A percentile compares a stretch with the other conserved stretches of the same genome.
phyloP scores from a whole-genome alignment of 2,797 vertebrate species.

The Anabas testudineus region DNA sequence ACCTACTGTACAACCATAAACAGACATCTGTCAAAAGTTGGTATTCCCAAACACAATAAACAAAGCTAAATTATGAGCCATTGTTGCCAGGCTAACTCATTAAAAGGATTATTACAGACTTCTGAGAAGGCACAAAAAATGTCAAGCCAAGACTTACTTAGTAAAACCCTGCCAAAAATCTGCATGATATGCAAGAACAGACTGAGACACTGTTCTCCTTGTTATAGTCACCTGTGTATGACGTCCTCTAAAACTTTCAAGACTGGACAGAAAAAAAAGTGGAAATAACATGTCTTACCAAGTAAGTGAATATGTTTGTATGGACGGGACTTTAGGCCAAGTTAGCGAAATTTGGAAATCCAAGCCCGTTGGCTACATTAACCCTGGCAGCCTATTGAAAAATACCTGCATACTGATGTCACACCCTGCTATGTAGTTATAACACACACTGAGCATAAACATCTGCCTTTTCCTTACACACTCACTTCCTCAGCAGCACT shows the following conservation, averaged over 20 bases:
- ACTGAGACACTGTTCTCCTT: slow-evolving; percentile 36
- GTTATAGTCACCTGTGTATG: slow-evolving; percentile 35
- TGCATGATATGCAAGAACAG: slow-evolving; percentile 25
- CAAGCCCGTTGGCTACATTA: slow-evolving; percentile 68
- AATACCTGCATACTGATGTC: slow-evolving; percentile 83
- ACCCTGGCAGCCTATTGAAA: slow-evolving; percentile 67
- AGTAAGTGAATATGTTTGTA: slow-evolving; percentile 50
- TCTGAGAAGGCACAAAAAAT: neutral
- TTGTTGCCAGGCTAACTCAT: slow-evolving; percentile 8
- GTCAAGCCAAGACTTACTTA: neutral
- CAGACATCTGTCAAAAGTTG: slow-evolving; percentile 15
- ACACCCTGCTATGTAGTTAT: slow-evolving; percentile 26
- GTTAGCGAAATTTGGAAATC: slow-evolving; percentile 74
- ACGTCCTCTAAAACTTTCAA: slow-evolving; percentile 42
- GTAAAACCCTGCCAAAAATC: slow-evolving; percentile 30
- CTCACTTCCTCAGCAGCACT: slow-evolving; percentile 42
- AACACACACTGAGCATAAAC: slow-evolving; percentile 43
- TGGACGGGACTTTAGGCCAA: slow-evolving; percentile 40
- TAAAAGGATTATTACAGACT: slow-evolving; percentile 10
- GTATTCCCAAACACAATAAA: slow-evolving; percentile 31
- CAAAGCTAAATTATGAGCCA: slow-evolving; percentile 3
- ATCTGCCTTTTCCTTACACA: slow-evolving; percentile 38
- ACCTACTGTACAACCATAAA: neutral
- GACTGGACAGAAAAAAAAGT: slow-evolving; percentile 52
- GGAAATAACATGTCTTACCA: slow-evolving; percentile 74